Base-by-base conservation (phyloP, 2,888 invertebrate genomes). In the Cephus pulcher region DNA sequence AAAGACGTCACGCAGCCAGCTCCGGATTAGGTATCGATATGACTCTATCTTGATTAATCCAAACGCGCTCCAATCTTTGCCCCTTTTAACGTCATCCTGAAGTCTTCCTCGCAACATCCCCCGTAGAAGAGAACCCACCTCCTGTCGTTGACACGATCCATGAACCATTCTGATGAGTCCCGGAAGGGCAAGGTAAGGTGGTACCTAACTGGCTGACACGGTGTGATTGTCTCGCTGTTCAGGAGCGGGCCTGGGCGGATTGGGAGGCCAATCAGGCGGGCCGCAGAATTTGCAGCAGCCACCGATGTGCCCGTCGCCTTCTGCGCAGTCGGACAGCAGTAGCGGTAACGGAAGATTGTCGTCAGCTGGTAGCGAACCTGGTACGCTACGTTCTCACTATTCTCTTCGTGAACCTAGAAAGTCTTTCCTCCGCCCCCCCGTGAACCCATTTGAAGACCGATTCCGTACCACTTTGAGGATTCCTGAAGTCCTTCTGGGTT, bases 281-380 rank as follows among this genome's bases (percentile, higher is more conserved):
- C 90, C 91, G 75, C 91, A 91, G 84, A 91, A 91, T 86, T 90
- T 92, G 83, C 91, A 91, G 89, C 92, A 94, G 81, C 94, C 94
- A 89, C 95, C 95, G 33, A 93, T 95, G 93, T 95, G 97, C 85
- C 96, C 96, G 30, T 96, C 97, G 74, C 97, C 97, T 1, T 96
- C 96, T 69, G 96, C 96, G 33, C 97, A 97, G 91, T 97, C 97
- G 74, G 97, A 97, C 92, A 96, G 96, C 88, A 97, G 97, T 34
- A 97, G 97, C 40, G 94, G 94, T 82, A 96, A 96, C 88, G 96
- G 96, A 76, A 94, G 96, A 78, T 93, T 96, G 9, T 96, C 96
- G 12, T 96, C 96, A 34, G 95, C 96, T 40, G 95, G 96, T 33
- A 96, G 96, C 32, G 96, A 96, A 93, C 94, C 95, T 77, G 93